Conservation (phyloP, 2,797 vertebrate species). For the Poecilia velifera region DNA sequence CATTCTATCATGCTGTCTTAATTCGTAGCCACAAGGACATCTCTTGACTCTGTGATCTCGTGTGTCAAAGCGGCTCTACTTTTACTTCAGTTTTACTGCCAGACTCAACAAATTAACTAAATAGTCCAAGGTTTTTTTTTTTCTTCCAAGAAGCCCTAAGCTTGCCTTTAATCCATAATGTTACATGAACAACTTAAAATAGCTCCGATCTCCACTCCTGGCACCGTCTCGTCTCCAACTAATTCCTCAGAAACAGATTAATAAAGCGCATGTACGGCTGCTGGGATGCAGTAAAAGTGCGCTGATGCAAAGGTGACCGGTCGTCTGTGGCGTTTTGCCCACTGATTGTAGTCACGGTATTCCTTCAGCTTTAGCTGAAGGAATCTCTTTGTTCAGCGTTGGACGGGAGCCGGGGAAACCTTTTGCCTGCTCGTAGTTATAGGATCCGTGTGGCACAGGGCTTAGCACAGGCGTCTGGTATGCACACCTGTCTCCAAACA, state of each 20-base stretch:
- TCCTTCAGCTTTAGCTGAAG: conserved; percentile 16
- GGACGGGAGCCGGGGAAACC: conserved; percentile 55
- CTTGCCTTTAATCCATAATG: conserved; percentile 71
- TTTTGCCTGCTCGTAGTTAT: conserved; percentile 66
- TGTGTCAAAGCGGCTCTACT: conserved; percentile 25
- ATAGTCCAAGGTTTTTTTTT: conserved; percentile 32
- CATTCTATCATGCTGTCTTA: conserved; percentile 30
- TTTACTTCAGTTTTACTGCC: conserved; percentile 30
- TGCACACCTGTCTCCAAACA: conserved; percentile 82
- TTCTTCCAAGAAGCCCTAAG: conserved; percentile 65
- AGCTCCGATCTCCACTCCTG: conserved; percentile 59
- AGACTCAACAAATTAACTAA: conserved; percentile 40
- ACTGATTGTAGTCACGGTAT: conserved; percentile 16
- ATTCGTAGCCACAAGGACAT: conserved; percentile 39
- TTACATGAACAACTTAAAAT: conserved; percentile 72
- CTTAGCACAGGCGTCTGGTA: conserved; percentile 77
- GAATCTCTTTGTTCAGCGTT: conserved; percentile 30
- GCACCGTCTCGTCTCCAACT: conserved; percentile 32
- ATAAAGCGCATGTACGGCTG: conserved; percentile 38
- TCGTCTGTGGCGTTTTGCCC: conserved; percentile 34
- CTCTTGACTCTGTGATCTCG: conserved; percentile 33
- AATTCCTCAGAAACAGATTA: conserved; percentile 49
- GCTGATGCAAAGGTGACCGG: conserved; percentile 51
- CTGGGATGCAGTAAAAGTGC: conserved; percentile 31
- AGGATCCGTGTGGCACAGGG: conserved; percentile 52